Evolutionary conservation across 1,140 invertebrate genomes (phyloP).

Genomic region (Solenopsis fugax): DNA sequence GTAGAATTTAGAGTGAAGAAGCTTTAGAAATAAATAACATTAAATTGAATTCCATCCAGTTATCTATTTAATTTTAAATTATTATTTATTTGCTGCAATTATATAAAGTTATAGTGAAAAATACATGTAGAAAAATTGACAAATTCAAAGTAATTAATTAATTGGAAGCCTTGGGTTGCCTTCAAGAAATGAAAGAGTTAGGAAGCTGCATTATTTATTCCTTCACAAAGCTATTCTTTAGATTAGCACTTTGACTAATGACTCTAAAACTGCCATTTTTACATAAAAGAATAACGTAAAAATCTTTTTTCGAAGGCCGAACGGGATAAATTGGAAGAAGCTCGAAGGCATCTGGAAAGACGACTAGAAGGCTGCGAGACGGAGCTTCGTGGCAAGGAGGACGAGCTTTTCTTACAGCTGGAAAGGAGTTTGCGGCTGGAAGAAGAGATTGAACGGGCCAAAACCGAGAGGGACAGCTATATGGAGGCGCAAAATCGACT

Average conservation of each 20-base stretch:
- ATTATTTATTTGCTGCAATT: too few relatives aligned
- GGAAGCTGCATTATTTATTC: too few relatives aligned
- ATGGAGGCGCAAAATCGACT: slow-evolving; percentile 77
- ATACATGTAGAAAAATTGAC: too few relatives aligned
- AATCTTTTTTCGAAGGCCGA: slow-evolving; percentile 85
- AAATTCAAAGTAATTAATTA: too few relatives aligned
- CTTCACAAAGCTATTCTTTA: too few relatives aligned
- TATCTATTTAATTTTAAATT: too few relatives aligned
- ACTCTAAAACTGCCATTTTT: background rate
- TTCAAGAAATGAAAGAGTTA: too few relatives aligned
- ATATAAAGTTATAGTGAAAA: too few relatives aligned
- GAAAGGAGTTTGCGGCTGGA: slow-evolving; percentile 88
- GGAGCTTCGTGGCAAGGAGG: slow-evolving; percentile 88
- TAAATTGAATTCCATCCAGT: too few relatives aligned
- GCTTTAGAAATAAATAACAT: too few relatives aligned
- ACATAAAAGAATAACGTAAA: background rate
- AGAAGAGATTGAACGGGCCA: slow-evolving; percentile 87
- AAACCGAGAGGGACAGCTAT: slow-evolving; percentile 79
- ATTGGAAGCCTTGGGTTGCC: too few relatives aligned
- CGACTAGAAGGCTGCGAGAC: slow-evolving; percentile 87
- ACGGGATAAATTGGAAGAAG: slow-evolving; percentile 87
- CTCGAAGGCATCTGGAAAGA: slow-evolving; percentile 85
- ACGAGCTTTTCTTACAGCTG: slow-evolving; percentile 89
- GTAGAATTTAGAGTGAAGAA: too few relatives aligned
- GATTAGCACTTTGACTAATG: background rate